phyloP scores from a whole-genome alignment of 2,113 vertebrate species.

The Columbina picui region DNA sequence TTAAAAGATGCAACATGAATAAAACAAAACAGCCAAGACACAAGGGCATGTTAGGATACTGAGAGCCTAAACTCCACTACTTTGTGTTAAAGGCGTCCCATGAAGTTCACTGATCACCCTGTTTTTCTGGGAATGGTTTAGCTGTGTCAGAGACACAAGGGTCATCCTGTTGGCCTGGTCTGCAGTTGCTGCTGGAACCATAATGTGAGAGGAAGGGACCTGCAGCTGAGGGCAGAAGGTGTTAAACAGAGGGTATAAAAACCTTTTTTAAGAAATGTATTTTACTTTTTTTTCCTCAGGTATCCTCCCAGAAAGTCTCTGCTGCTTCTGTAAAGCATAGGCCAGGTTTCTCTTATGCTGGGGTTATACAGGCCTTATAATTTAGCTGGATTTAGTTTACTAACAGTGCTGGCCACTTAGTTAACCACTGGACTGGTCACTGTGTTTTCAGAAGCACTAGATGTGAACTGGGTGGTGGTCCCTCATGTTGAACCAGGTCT shows the following conservation, averaged over 20 bases:
- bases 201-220: not conserved
- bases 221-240: not conserved
- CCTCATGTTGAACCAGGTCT: not conserved
- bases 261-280: not conserved
- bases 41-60: not conserved
- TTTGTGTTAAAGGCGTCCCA: not conserved
- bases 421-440: not conserved
- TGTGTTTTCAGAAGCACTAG: not conserved
- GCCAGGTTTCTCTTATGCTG: not conserved
- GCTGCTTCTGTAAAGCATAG: not conserved
- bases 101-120: not conserved
- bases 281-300: not conserved
- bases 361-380: not conserved
- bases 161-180: not conserved
- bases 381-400: not conserved
- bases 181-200: not conserved
- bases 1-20: not conserved
- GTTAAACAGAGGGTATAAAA: not conserved
- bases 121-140: not conserved
- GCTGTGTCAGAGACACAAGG: not conserved
- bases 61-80: not conserved
- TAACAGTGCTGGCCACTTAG: not conserved
- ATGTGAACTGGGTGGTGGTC: rapidly evolving
- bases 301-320: not conserved
- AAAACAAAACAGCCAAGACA: not conserved